These are phyloP conservation scores for Pachliopta kotzebuea DNA, from an alignment of 2,888 invertebrate genomes.

Conservation along the genomic window DNA sequence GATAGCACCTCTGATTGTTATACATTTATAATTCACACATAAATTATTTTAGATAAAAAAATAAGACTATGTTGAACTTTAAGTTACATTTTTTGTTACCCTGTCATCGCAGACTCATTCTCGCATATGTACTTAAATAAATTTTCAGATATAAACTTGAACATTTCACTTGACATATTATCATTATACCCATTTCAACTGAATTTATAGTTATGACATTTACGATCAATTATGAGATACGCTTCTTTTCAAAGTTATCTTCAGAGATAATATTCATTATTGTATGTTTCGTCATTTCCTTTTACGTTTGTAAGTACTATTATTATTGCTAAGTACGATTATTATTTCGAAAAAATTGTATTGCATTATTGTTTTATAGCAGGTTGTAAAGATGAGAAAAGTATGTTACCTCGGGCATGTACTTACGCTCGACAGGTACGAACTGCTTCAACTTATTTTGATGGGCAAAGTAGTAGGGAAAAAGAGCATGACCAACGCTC, in stretches of 20 bases:
- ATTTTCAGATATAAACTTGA: not conserved
- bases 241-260: constrained; percentile 14
- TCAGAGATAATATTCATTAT: constrained; percentile 1
- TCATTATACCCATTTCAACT: constrained; percentile 3
- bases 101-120: not conserved
- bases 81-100: not conserved
- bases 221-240: constrained; percentile 13
- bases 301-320: not conserved
- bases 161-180: constrained; percentile 4
- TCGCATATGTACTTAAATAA: not conserved
- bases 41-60: no score
- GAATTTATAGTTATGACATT: constrained; percentile 10
- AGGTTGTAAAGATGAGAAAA: no score
- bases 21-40: no score
- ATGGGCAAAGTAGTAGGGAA: no score
- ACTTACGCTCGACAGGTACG: no score
- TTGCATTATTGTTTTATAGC: not conserved
- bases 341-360: not conserved
- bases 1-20: not conserved
- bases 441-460: no score
- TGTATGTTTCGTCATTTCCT: constrained; percentile 7
- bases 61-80: not conserved
- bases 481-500: no score
- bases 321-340: not conserved
- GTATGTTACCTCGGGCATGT: no score